A percentile compares a stretch with the other conserved stretches of the same genome.
Evolutionary conservation across 2,113 vertebrate species (phyloP).

Genomic region (Cephalopterus ornatus): DNA sequence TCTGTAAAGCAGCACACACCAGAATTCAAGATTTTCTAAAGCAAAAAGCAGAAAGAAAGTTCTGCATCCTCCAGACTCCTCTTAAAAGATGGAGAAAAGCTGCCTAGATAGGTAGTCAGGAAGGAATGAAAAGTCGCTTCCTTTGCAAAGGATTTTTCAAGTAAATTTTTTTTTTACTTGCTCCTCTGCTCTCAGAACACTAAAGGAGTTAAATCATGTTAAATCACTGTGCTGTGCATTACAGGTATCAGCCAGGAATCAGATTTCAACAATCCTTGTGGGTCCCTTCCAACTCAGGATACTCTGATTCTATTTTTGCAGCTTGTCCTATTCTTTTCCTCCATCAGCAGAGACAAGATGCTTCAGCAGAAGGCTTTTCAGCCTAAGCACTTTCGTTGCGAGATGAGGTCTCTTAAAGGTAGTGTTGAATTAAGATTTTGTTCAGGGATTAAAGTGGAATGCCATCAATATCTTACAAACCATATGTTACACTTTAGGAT

Average conservation of each 20-base stretch:
- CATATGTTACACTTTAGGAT: not conserved
- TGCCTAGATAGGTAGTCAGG: not conserved
- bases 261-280: not conserved
- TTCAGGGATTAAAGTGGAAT: not conserved
- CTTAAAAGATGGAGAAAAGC: not conserved
- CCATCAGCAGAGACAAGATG: not conserved
- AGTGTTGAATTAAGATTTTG: not conserved
- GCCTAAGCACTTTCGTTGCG: not conserved
- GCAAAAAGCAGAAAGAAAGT: not conserved
- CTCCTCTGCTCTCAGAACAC: not conserved
- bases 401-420: not conserved
- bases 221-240: not conserved
- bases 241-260: not conserved
- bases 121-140: not conserved
- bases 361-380: not conserved
- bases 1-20: not conserved
- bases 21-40: not conserved
- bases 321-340: not conserved
- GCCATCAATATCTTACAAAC: not conserved
- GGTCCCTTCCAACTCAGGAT: not conserved
- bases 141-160: not conserved
- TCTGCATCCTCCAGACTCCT: not conserved
- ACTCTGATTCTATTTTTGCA: not conserved
- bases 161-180: not conserved
- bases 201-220: not conserved